phyloP scores from a whole-genome alignment of 2,888 invertebrate genomes.

The Coecobrya sp. region DNA sequence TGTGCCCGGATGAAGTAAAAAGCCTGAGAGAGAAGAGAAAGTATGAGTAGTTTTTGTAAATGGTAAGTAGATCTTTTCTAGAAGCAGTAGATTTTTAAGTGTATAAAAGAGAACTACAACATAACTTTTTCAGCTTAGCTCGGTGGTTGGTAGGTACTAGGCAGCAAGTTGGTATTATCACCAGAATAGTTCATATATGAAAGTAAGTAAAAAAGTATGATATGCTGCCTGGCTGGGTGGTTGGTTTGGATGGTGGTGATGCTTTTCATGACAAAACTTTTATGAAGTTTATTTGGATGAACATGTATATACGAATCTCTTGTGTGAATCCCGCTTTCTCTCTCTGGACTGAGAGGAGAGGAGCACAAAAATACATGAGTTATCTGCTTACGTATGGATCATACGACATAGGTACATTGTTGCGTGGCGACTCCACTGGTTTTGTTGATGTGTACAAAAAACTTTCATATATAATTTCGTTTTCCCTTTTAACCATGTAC shows the following conservation, averaged over 20 bases:
- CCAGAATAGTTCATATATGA: conserved; percentile 1
- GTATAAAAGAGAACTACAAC: conserved; percentile 48
- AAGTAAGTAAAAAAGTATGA: background rate
- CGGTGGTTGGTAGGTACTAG: background rate
- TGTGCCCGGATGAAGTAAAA: conserved; percentile 11
- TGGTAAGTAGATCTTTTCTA: conserved; percentile 56
- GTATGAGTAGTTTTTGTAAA: conserved; percentile 23
- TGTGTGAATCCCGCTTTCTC: conserved; percentile 6
- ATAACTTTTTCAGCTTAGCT: conserved; percentile 17
- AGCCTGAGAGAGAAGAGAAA: background rate
- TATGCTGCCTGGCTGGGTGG: background rate
- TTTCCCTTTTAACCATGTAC: no score
- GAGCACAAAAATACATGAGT: background rate
- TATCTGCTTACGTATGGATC: background rate
- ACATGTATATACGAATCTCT: background rate
- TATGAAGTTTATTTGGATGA: conserved; percentile 68
- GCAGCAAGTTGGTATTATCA: conserved; percentile 7
- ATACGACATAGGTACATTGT: background rate
- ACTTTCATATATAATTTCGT: background rate
- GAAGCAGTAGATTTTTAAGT: conserved; percentile 50
- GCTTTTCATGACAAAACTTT: conserved; percentile 70
- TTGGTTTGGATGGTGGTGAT: conserved; percentile 22
- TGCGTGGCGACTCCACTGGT: background rate
- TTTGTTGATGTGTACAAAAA: conserved; percentile 59
- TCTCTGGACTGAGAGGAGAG: background rate